Percentiles rank a stretch among this genome's conserved stretches.
Evolutionary conservation across 2,113 vertebrate species (phyloP).

Genomic region (Microtus montanus): DNA sequence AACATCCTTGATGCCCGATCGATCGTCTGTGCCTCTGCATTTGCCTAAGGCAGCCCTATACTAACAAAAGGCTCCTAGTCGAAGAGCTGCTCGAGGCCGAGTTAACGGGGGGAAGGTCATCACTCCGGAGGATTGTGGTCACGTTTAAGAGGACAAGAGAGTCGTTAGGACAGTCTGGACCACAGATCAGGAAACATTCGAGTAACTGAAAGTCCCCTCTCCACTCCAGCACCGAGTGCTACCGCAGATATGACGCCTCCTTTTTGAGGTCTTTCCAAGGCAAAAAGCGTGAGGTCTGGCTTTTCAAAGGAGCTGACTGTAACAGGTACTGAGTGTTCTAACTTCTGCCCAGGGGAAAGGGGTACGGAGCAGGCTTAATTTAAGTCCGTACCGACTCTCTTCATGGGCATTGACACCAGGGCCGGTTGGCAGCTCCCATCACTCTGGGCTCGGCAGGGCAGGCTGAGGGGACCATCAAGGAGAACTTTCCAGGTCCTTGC

Average conservation of each 20-base stretch:
- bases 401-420: background rate
- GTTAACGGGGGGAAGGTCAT: background rate
- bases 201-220: background rate
- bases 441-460: background rate
- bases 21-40: background rate
- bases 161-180: background rate
- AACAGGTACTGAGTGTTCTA: background rate
- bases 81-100: background rate
- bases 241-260: background rate
- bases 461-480: background rate
- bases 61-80: constrained; percentile 26
- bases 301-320: background rate
- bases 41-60: background rate
- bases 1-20: background rate
- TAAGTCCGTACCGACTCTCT: background rate
- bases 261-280: background rate
- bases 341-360: background rate
- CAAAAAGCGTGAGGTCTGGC: background rate
- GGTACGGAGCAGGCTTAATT: background rate
- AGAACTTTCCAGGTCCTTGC: background rate
- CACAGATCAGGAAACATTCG: background rate
- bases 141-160: background rate
- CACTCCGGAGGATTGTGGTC: constrained; percentile 13
- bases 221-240: background rate
- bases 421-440: background rate